phyloP scores from a whole-genome alignment of 2,113 vertebrate species.

The Pelobates fuscus region DNA sequence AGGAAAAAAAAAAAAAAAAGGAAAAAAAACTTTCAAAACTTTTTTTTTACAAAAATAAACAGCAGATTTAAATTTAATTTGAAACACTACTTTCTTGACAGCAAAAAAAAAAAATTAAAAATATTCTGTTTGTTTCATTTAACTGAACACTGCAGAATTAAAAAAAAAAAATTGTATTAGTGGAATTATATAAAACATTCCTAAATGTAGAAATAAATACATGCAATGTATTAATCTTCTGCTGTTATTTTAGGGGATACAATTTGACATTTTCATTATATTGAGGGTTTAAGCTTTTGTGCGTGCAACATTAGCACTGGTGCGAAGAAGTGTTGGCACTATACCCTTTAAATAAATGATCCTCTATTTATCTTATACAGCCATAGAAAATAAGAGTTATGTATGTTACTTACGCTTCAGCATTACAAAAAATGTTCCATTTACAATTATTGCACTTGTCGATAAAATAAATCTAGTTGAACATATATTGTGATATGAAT shows the following conservation, averaged over 20 bases:
- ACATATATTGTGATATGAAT: not conserved
- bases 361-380: not conserved
- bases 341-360: not conserved
- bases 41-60: conserved; percentile 1
- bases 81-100: not conserved
- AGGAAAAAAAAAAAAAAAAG: conserved; percentile 13
- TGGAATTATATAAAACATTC: not conserved
- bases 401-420: not conserved
- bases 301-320: not conserved
- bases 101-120: not conserved
- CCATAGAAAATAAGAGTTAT: not conserved
- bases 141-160: not conserved
- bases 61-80: conserved; percentile 30
- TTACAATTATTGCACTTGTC: not conserved
- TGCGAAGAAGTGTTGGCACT: not conserved
- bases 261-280: not conserved
- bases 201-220: not conserved
- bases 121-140: not conserved
- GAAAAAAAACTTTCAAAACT: conserved; percentile 4
- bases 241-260: not conserved
- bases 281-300: not conserved
- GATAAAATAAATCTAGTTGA: not conserved
- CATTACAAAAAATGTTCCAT: not conserved
- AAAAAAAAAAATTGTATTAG: not conserved
- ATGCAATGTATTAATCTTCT: not conserved